Base-by-base conservation (phyloP, 2,888 invertebrate species). In the Drosophila helvetica region DNA sequence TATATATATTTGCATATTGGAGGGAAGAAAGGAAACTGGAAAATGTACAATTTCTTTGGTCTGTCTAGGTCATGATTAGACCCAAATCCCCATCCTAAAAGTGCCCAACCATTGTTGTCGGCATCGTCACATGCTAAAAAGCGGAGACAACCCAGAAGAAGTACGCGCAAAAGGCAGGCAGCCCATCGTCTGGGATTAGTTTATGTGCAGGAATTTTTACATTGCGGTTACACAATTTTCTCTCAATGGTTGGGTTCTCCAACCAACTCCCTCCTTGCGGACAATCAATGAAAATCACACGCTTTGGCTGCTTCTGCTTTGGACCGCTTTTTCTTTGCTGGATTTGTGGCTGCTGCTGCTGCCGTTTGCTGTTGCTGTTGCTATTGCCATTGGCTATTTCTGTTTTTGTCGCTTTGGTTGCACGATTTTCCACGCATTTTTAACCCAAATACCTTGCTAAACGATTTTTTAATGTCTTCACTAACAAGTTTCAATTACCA, bases 341-440 rank as follows among this genome's bases (percentile, higher is more conserved):
- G 30, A 15, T 43, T 72, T 66, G 27, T 43, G 10, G 38, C 33
- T 22, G 38, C 38, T 45, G n/a, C n/a, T 42, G 25, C 38, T 45
- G 46, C 51, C 30, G 33, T 52, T 5, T 27, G 48, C 19, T 27
- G 64, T 57, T 54, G 61, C 73, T 47, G 17, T 5, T 27, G 48
- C 19, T 27, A 61, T 57, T 54, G 61, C 73, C 45, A n/a, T 48
- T 42, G 25, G 54, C 64, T 25, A 55, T 47, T 38, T 6, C 38
- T 38, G n/a, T 38, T 38, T 38, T 42, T 66, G 59, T 55, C 52
- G 54, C 45, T 57, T 47, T 69, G 73, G 71, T 71, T 77, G 81
- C 81, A 86, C 78, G 87, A 88, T 88, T 85, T 87, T 79, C 89
- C 74, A 88, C 87, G 89, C 89, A 85, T 86, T 88, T 88, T 80